A percentile compares a stretch with the other conserved stretches of the same genome.
These are phyloP conservation scores for Zosterops pallidus DNA, from an alignment of 2,113 vertebrate species.

Conservation along the genomic window DNA sequence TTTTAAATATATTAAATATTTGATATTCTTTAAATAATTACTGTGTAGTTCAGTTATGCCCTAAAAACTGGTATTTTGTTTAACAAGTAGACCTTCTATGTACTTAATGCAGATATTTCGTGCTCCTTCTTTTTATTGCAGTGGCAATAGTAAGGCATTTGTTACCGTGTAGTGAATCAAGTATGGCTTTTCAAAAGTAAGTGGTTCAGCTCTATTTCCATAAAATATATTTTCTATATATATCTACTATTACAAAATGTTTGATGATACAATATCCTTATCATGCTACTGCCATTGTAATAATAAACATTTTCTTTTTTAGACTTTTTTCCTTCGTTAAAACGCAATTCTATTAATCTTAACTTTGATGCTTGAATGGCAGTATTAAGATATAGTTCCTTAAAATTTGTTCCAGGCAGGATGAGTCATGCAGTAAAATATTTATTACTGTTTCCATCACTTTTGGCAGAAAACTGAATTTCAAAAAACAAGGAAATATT, in stretches of 20 bases:
- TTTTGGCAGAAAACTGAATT: constrained; percentile 40
- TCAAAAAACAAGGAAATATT: not conserved
- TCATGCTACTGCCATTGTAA: not conserved
- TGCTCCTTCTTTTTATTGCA: not conserved
- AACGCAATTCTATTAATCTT: constrained; percentile 63
- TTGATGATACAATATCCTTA: constrained; percentile 1
- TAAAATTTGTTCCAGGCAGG: constrained; percentile 65
- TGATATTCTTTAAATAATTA: not conserved
- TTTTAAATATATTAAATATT: not conserved
- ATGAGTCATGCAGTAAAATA: constrained; percentile 61
- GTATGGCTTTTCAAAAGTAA: not conserved
- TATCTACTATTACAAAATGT: constrained; percentile 11
- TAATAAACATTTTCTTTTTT: constrained; percentile 4
- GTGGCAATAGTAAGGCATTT: not conserved
- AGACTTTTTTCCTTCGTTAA: constrained; percentile 33
- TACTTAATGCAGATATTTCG: not conserved
- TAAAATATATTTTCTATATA: not conserved
- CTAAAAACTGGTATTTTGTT: not conserved
- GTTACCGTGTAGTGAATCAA: not conserved
- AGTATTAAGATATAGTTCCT: constrained; percentile 66
- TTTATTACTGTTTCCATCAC: constrained; percentile 67
- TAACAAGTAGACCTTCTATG: not conserved
- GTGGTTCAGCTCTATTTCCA: not conserved
- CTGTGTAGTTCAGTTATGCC: not conserved
- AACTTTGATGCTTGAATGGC: constrained; percentile 50